Conservation (phyloP, 2,113 vertebrate species). For the Aramus guarauna region DNA sequence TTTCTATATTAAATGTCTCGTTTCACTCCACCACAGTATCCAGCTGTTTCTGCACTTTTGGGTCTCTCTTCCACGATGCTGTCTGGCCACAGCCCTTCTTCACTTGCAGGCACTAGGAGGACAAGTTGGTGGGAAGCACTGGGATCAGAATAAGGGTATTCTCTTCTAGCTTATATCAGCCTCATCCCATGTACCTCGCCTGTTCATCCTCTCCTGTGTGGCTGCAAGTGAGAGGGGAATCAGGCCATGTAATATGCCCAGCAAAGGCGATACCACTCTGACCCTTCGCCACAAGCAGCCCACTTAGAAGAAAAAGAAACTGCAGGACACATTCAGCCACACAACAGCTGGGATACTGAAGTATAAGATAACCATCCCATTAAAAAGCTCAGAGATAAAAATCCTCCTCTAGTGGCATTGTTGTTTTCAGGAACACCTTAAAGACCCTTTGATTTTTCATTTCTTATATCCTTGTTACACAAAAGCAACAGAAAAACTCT, state of each 20-base stretch:
- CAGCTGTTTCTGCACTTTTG: not conserved
- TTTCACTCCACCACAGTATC: not conserved
- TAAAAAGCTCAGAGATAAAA: not conserved
- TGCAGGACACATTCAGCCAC: not conserved
- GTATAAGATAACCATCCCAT: not conserved
- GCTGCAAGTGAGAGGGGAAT: not conserved
- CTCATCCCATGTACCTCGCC: accelerated
- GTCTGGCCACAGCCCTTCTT: not conserved
- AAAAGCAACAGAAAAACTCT: slow-evolving; percentile 21
- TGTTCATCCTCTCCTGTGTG: not conserved
- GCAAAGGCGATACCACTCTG: not conserved
- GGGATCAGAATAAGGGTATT: not conserved
- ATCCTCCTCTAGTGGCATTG: not conserved
- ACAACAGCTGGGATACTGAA: not conserved
- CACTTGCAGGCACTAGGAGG: not conserved
- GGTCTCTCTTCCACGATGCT: not conserved
- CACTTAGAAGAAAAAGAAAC: not conserved
- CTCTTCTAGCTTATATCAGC: not conserved
- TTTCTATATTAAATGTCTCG: not conserved
- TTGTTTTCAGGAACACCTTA: slow-evolving; percentile 26
- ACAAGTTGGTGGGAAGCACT: not conserved
- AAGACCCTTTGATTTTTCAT: slow-evolving; percentile 25
- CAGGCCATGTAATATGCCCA: not conserved
- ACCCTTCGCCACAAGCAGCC: not conserved
- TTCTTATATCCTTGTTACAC: not conserved